These are phyloP conservation scores for Fulmarus glacialis DNA, from an alignment of 2,113 vertebrate genomes.

Conservation along the genomic window DNA sequence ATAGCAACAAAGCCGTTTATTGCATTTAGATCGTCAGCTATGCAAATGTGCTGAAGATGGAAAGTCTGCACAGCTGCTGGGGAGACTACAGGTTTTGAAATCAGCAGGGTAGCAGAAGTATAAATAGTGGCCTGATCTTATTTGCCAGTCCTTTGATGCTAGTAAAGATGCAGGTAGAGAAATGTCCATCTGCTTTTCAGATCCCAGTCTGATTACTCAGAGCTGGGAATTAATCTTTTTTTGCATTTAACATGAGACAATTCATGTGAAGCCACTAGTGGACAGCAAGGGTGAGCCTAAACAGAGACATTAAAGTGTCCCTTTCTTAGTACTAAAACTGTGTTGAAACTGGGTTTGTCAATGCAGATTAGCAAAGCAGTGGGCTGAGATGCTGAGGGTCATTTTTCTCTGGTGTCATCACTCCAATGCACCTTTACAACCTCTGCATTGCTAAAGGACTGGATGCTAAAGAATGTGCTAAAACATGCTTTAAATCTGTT, in stretches of 20 bases:
- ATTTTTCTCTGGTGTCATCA: neutral
- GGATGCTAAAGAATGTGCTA: neutral
- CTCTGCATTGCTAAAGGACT: neutral
- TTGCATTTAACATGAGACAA: neutral
- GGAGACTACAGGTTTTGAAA: neutral
- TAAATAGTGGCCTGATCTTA: neutral
- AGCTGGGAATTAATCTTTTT: neutral
- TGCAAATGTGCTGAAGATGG: neutral
- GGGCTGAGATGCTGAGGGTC: neutral
- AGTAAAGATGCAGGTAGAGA: neutral
- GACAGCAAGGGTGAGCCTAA: neutral
- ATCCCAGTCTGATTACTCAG: neutral
- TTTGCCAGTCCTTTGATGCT: neutral
- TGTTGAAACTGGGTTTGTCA: neutral
- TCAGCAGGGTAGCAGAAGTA: neutral
- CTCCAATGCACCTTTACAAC: neutral
- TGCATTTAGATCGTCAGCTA: neutral
- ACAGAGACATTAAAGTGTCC: neutral
- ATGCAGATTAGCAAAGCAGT: neutral
- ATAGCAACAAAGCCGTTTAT: rapidly evolving
- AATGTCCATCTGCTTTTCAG: neutral
- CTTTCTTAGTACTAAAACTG: neutral
- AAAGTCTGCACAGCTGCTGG: neutral
- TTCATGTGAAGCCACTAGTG: neutral
- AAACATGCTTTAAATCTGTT: neutral